phyloP scores from a whole-genome alignment of 2,113 vertebrate genomes.

The Heloderma charlesbogerti region DNA sequence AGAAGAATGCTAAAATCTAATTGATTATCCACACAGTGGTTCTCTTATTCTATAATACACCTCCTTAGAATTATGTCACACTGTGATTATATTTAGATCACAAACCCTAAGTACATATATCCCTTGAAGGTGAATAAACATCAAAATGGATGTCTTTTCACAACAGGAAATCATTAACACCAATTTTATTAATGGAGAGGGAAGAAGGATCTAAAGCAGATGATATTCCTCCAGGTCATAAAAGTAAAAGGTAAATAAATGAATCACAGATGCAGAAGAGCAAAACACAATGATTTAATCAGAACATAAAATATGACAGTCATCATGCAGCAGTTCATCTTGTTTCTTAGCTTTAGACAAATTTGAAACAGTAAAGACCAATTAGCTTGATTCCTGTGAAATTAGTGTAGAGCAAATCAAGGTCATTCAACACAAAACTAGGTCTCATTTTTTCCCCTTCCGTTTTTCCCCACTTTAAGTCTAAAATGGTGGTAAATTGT shows the following conservation, averaged over 20 bases:
- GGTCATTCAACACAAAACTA: neutral
- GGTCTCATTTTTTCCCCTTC: neutral
- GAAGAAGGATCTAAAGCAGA: constrained; percentile 15
- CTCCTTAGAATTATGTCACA: constrained; percentile 41
- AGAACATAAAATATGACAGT: constrained; percentile 54
- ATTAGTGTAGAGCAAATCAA: constrained; percentile 3
- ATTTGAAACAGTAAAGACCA: constrained; percentile 22
- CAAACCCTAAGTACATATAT: constrained; percentile 16
- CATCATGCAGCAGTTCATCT: constrained; percentile 55
- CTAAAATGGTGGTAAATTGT: neutral
- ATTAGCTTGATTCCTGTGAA: constrained; percentile 10
- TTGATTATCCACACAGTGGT: constrained; percentile 11
- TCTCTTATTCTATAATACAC: neutral
- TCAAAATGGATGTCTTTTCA: constrained; percentile 14
- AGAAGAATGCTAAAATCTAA: constrained; percentile 19
- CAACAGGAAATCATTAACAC: constrained; percentile 18
- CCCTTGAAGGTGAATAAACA: constrained; percentile 29
- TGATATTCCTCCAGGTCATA: constrained; percentile 3
- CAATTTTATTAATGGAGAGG: constrained; percentile 33
- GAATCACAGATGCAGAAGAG: neutral
- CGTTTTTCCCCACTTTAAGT: neutral
- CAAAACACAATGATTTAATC: constrained; percentile 47
- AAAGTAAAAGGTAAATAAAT: constrained; percentile 32
- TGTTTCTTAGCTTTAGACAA: constrained; percentile 15
- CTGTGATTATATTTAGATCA: constrained; percentile 5